These are phyloP conservation scores for Phenganax marumi DNA, from an alignment of 92 coral and sea anemone genomes.

Conservation along the genomic window DNA sequence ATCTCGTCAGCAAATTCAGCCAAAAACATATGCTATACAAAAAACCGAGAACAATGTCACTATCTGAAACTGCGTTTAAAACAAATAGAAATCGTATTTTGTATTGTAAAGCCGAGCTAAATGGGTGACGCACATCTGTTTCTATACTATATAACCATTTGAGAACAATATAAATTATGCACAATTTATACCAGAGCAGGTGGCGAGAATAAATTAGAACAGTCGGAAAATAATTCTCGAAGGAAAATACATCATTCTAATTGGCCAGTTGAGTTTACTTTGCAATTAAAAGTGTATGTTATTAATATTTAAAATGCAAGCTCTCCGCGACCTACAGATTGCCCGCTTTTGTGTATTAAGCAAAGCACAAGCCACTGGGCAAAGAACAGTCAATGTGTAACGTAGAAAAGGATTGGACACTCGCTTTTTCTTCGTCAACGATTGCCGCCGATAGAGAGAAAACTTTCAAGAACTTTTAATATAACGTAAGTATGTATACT, in stretches of 20 bases:
- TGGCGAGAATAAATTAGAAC: constrained; percentile 30
- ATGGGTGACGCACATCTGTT: background rate
- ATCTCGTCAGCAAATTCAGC: too few species aligned
- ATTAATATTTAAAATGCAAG: constrained; percentile 22
- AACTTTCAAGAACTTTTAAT: background rate
- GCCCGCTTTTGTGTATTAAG: constrained; percentile 3
- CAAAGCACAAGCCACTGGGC: constrained; percentile 3
- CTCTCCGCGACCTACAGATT: background rate
- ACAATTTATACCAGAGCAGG: constrained; percentile 5
- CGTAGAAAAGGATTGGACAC: background rate
- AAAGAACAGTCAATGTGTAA: constrained; percentile 36
- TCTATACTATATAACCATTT: too few species aligned
- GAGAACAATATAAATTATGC: background rate
- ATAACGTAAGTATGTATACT: background rate
- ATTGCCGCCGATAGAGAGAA: background rate
- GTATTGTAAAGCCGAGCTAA: background rate
- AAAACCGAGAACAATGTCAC: too few species aligned
- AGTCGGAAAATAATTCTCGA: background rate
- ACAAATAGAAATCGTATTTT: background rate
- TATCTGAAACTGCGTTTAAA: too few species aligned
- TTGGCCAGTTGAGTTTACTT: constrained; percentile 14
- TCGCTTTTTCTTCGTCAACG: background rate
- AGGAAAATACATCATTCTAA: constrained; percentile 5
- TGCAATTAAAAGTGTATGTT: constrained; percentile 28
- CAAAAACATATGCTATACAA: too few species aligned